A percentile compares a stretch with the other conserved stretches of the same genome.
These are phyloP conservation scores for Anabas testudineus DNA, from an alignment of 2,797 vertebrate species.

Conservation along the genomic window DNA sequence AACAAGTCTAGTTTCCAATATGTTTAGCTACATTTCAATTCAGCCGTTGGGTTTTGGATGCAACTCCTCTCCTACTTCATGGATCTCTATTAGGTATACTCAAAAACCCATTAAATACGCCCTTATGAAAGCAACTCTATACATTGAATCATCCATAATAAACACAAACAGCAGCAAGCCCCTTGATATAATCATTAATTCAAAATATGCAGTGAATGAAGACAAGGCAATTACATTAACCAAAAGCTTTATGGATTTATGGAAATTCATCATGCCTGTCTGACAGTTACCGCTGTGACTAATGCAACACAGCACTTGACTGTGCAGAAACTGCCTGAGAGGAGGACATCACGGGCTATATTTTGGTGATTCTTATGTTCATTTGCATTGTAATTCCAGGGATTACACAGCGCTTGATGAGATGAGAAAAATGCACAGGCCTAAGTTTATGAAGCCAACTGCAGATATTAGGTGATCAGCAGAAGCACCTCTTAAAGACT, in stretches of 20 bases:
- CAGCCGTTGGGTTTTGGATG: neutral
- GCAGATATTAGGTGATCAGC: constrained; percentile 27
- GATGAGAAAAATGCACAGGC: neutral
- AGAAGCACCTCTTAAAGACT: constrained; percentile 28
- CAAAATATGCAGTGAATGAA: constrained; percentile 49
- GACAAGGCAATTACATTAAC: constrained; percentile 58
- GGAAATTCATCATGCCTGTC: constrained; percentile 45
- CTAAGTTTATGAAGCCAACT: constrained; percentile 6
- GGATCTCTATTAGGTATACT: constrained; percentile 12
- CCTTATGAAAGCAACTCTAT: constrained; percentile 19
- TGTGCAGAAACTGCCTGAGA: constrained; percentile 28
- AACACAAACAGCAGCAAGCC: constrained; percentile 19
- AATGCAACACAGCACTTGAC: constrained; percentile 42
- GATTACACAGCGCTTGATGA: constrained; percentile 14
- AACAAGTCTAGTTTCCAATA: neutral
- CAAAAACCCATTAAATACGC: constrained; percentile 20
- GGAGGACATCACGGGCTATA: constrained; percentile 9
- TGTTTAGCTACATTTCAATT: neutral
- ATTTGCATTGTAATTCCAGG: constrained; percentile 34
- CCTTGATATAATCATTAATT: constrained; percentile 36
- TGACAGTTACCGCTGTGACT: constrained; percentile 38
- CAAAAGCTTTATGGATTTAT: constrained; percentile 60
- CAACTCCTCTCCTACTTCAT: neutral
- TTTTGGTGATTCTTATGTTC: constrained; percentile 28
- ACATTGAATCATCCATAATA: constrained; percentile 21